These are phyloP conservation scores for Aphrophora alni DNA, from an alignment of 2,888 invertebrate species.

Conservation along the genomic window DNA sequence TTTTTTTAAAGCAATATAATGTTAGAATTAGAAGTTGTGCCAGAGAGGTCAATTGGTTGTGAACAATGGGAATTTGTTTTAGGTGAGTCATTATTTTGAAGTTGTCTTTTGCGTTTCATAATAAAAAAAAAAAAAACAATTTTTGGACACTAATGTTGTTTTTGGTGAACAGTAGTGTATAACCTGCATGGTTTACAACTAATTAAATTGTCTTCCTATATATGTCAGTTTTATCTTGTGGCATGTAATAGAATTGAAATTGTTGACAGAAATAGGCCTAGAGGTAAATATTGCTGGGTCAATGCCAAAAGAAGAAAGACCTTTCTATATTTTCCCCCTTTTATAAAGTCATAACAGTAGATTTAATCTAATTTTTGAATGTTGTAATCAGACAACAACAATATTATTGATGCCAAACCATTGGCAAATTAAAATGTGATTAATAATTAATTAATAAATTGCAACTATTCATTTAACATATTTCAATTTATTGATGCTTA, in stretches of 20 bases:
- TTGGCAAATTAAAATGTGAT: no score
- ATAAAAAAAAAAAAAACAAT: not conserved
- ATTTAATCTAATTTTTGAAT: no score
- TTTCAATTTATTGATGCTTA: no score
- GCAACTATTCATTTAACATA: no score
- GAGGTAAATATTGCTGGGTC: slow-evolving; percentile 2
- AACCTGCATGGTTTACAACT: not conserved
- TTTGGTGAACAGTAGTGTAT: not conserved
- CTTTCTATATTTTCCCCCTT: not conserved
- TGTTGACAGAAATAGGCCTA: not conserved
- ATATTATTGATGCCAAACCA: no score
- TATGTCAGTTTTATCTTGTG: not conserved
- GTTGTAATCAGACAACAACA: no score
- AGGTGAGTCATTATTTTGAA: slow-evolving; percentile 68
- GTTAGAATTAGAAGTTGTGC: slow-evolving; percentile 96
- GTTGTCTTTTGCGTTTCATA: slow-evolving; percentile 37
- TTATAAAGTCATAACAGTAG: no score
- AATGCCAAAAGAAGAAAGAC: slow-evolving; percentile 23
- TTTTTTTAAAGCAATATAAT: slow-evolving; percentile 61
- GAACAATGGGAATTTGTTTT: slow-evolving; percentile 98
- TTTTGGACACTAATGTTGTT: not conserved
- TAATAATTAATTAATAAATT: no score
- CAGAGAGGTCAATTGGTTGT: slow-evolving; percentile 93
- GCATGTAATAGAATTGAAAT: not conserved
- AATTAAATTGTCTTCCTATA: not conserved